A percentile compares a stretch with the other conserved stretches of the same genome.
These are phyloP conservation scores for Sebastes diploproa DNA, from an alignment of 2,797 vertebrate genomes.

Conservation along the genomic window DNA sequence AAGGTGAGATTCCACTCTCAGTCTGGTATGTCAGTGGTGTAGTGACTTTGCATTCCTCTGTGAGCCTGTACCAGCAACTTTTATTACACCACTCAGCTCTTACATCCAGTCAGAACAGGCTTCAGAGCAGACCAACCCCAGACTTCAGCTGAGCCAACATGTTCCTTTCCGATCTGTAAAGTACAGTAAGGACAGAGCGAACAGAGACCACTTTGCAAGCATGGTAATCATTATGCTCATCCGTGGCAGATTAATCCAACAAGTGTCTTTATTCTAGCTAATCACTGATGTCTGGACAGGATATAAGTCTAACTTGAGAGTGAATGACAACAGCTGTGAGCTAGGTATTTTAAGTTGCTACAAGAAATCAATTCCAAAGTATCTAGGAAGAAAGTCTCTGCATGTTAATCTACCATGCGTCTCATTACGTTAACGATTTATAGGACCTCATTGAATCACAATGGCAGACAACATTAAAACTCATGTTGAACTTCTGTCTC, in stretches of 20 bases:
- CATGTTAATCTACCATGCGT: neutral
- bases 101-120: constrained; percentile 38
- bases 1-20: constrained; percentile 10
- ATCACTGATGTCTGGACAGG: neutral
- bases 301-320: neutral
- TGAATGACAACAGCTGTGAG: neutral
- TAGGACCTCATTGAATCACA: neutral
- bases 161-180: constrained; percentile 3
- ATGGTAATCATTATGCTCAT: neutral
- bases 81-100: constrained; percentile 45
- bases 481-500: neutral
- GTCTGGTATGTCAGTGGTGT: constrained; percentile 16
- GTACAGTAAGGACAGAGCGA: neutral
- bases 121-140: constrained; percentile 31
- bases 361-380: neutral
- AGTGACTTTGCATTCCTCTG: constrained; percentile 51
- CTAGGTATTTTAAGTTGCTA: neutral
- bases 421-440: neutral
- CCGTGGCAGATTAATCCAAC: neutral
- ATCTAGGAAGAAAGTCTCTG: neutral
- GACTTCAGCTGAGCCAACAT: constrained; percentile 12
- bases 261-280: neutral
- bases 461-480: neutral
- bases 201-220: neutral
- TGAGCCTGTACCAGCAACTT: constrained; percentile 16